phyloP scores from a whole-genome alignment of 92 coral and sea anemone species.

The Paragorgia papillata region DNA sequence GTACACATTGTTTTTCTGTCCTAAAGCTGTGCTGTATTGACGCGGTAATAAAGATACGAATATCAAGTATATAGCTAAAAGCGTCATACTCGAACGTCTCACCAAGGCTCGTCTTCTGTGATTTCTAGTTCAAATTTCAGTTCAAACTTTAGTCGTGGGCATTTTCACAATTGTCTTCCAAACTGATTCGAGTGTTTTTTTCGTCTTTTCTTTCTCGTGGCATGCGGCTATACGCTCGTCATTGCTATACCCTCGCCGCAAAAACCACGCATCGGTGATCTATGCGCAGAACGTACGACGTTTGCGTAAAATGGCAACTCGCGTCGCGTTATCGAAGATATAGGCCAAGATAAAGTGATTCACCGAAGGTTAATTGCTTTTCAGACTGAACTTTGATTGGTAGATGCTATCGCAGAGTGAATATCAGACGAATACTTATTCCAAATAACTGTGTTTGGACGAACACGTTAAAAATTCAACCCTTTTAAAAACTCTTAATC shows the following conservation, averaged over 20 bases:
- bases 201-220: background rate
- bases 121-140: background rate
- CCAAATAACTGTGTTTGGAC: background rate
- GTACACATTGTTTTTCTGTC: background rate
- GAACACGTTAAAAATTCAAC: background rate
- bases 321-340: slow-evolving; percentile 21
- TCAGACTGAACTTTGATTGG: slow-evolving; percentile 19
- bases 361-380: slow-evolving; percentile 41
- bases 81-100: background rate
- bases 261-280: background rate
- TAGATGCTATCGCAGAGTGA: slow-evolving; percentile 20
- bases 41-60: background rate
- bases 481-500: background rate
- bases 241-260: background rate
- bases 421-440: slow-evolving; percentile 7
- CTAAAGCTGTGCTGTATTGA: background rate
- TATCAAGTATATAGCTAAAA: background rate
- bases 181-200: background rate
- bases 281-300: slow-evolving; percentile 1
- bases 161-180: background rate
- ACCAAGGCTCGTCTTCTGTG: background rate
- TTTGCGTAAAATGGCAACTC: slow-evolving; percentile 23
- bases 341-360: slow-evolving; percentile 11
- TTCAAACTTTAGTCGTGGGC: background rate
- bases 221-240: background rate